Evolutionary conservation across 1,140 invertebrate species (phyloP).

Genomic region (Trinorchestia longiramus): DNA sequence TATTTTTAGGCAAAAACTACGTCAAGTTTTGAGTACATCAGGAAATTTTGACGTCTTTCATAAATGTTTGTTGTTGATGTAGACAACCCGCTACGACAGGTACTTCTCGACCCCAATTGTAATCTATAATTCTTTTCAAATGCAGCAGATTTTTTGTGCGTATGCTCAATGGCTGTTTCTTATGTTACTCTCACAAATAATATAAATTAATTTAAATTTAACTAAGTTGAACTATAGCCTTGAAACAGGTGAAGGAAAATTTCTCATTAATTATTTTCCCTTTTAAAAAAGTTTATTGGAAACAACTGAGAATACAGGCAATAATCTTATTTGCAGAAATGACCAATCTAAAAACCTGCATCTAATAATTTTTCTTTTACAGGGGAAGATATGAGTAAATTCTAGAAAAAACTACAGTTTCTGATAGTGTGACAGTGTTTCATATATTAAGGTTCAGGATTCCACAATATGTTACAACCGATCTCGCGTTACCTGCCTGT

Average conservation of each 20-base stretch:
- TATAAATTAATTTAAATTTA: background rate
- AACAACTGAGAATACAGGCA: background rate
- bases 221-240: background rate
- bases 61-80: too few relatives aligned
- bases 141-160: too few relatives aligned
- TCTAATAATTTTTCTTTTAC: background rate
- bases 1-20: too few relatives aligned
- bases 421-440: background rate
- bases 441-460: background rate
- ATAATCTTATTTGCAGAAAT: background rate
- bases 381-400: background rate
- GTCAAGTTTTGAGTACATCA: too few relatives aligned
- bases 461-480: background rate
- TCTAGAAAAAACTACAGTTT: background rate
- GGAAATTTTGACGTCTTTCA: too few relatives aligned
- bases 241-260: background rate
- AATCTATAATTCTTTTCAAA: too few relatives aligned
- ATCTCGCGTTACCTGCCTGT: background rate
- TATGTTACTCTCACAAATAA: too few relatives aligned
- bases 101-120: too few relatives aligned
- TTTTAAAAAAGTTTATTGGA: background rate
- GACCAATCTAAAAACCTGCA: background rate
- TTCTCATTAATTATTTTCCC: background rate
- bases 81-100: too few relatives aligned
- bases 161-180: too few relatives aligned